Conservation (phyloP, 2,888 invertebrate species). For the Diarsia rubi region DNA sequence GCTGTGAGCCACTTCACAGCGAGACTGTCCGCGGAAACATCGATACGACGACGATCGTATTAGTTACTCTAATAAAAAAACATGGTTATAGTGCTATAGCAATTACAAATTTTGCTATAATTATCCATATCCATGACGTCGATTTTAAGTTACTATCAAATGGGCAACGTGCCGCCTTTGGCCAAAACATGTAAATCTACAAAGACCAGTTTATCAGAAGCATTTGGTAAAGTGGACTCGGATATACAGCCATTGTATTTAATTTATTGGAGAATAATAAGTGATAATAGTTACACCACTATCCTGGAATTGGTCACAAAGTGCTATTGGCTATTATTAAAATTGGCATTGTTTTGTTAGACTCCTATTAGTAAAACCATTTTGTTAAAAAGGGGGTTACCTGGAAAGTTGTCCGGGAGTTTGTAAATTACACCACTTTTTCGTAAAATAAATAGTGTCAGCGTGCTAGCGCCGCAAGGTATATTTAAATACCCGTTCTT, state of each 20-base stretch:
- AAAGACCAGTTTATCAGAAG: background rate
- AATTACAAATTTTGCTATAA: background rate
- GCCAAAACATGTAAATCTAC: background rate
- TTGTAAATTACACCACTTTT: too few relatives aligned
- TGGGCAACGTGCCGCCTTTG: background rate
- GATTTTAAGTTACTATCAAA: background rate
- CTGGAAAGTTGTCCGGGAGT: too few relatives aligned
- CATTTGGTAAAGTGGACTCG: slow-evolving; percentile 5
- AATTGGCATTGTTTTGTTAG: background rate
- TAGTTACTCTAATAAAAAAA: background rate
- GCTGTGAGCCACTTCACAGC: too few relatives aligned
- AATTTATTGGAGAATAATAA: background rate
- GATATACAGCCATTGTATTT: background rate
- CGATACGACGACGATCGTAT: too few relatives aligned
- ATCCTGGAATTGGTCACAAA: background rate
- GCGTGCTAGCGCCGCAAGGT: too few relatives aligned
- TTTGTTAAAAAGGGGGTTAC: too few relatives aligned
- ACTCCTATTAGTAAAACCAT: too few relatives aligned
- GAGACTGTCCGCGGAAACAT: too few relatives aligned
- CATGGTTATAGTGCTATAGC: background rate
- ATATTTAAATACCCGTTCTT: too few relatives aligned
- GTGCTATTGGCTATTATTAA: slow-evolving; percentile 1
- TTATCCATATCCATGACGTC: background rate
- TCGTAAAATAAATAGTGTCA: too few relatives aligned
- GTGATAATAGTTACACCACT: background rate